Conservation (phyloP, 2,113 vertebrate species). For the Enhydra lutris region DNA sequence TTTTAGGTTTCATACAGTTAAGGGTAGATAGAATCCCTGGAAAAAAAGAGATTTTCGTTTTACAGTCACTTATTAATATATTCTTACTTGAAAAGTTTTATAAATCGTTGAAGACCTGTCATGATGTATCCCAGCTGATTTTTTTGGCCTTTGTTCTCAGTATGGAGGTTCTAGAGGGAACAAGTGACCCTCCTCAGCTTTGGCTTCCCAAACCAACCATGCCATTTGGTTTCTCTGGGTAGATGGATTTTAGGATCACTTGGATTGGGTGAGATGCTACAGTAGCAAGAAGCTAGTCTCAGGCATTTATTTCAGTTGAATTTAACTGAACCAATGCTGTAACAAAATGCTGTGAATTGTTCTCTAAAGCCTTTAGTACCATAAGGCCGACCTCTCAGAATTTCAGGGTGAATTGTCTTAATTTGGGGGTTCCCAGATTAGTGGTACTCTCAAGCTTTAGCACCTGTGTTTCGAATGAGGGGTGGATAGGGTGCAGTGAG, state of each 20-base stretch:
- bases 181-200: background rate
- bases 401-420: background rate
- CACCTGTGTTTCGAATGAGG: background rate
- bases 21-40: background rate
- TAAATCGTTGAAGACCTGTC: background rate
- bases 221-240: background rate
- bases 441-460: background rate
- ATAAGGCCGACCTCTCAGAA: background rate
- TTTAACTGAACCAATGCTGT: background rate
- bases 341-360: background rate
- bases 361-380: background rate
- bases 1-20: background rate
- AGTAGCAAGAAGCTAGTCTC: background rate
- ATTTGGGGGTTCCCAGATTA: background rate
- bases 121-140: background rate
- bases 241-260: background rate
- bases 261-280: background rate
- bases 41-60: background rate
- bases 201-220: background rate
- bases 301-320: background rate
- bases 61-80: background rate
- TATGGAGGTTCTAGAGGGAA: background rate
- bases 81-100: background rate
- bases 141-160: background rate
- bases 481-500: fast-evolving